A percentile compares a stretch with the other conserved stretches of the same genome.
These are phyloP conservation scores for Stenichneumon culpator DNA, from an alignment of 2,888 invertebrate species.

Conservation along the genomic window DNA sequence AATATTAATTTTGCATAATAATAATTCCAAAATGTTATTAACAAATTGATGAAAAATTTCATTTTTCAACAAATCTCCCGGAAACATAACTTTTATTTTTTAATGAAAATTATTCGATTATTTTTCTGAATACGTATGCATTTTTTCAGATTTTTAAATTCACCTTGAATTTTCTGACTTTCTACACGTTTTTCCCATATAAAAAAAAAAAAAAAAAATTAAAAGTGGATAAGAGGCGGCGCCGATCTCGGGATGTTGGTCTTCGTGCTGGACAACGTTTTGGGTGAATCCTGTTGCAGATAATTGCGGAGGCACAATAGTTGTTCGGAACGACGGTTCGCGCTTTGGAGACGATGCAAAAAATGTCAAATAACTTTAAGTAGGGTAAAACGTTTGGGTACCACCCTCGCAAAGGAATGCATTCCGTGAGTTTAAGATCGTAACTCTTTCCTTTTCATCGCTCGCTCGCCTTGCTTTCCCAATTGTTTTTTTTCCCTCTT, in stretches of 20 bases:
- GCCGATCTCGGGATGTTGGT: not conserved
- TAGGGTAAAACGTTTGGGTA: not conserved
- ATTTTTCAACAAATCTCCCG: too few species aligned
- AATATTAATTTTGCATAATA: too few species aligned
- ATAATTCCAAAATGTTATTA: too few species aligned
- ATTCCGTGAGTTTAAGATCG: constrained; percentile 61
- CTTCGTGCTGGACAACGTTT: not conserved
- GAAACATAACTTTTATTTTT: too few species aligned
- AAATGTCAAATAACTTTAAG: not conserved
- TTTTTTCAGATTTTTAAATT: too few species aligned
- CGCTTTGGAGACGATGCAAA: not conserved
- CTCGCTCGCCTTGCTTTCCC: constrained; percentile 17
- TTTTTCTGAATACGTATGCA: too few species aligned
- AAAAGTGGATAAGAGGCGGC: not conserved
- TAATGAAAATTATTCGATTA: too few species aligned
- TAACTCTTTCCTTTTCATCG: constrained; percentile 60
- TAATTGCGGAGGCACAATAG: not conserved
- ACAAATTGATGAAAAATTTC: too few species aligned
- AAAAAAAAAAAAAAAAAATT: too few species aligned
- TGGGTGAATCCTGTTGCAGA: not conserved
- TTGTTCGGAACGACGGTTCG: not conserved
- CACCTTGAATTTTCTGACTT: too few species aligned
- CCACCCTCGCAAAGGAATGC: constrained; percentile 62
- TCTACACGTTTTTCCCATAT: too few species aligned
- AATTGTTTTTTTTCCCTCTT: constrained; percentile 23